Conservation (phyloP, 2,797 vertebrate genomes). For the Anabacerthia variegaticeps region DNA sequence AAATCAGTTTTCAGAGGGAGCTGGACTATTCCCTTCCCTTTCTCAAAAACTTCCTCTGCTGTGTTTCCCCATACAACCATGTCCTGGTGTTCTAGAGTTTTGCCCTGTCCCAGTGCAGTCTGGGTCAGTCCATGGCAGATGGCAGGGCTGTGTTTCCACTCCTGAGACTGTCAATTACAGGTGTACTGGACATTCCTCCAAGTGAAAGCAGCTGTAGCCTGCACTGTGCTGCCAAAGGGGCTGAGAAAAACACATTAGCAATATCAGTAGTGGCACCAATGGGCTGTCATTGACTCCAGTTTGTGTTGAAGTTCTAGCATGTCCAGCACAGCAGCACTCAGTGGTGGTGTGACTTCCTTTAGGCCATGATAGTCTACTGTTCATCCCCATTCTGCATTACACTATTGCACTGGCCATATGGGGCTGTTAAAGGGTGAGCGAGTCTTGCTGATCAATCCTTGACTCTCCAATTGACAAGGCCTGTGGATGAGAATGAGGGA, state of each 20-base stretch:
- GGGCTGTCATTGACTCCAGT: background rate
- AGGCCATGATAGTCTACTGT: background rate
- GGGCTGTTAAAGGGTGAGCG: background rate
- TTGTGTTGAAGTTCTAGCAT: background rate
- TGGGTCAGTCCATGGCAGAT: background rate
- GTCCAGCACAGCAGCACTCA: background rate
- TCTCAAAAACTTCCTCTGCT: background rate
- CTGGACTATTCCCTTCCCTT: background rate
- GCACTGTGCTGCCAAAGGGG: background rate
- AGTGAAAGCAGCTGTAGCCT: background rate
- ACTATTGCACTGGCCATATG: background rate
- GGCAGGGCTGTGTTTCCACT: accelerated
- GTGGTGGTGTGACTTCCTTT: background rate
- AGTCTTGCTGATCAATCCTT: background rate
- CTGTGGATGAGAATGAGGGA: background rate
- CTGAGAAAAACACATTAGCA: background rate
- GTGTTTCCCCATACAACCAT: background rate
- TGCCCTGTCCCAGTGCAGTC: background rate
- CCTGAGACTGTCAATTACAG: background rate
- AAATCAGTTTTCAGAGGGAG: background rate
- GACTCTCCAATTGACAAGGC: background rate
- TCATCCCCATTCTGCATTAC: background rate
- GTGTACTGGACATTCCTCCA: background rate
- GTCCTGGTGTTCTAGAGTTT: background rate
- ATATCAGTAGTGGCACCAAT: background rate